Evolutionary conservation across 2,888 invertebrate genomes (phyloP), one percentile per base, ranked within the genome.

Genomic region (Sycophila texana): DNA sequence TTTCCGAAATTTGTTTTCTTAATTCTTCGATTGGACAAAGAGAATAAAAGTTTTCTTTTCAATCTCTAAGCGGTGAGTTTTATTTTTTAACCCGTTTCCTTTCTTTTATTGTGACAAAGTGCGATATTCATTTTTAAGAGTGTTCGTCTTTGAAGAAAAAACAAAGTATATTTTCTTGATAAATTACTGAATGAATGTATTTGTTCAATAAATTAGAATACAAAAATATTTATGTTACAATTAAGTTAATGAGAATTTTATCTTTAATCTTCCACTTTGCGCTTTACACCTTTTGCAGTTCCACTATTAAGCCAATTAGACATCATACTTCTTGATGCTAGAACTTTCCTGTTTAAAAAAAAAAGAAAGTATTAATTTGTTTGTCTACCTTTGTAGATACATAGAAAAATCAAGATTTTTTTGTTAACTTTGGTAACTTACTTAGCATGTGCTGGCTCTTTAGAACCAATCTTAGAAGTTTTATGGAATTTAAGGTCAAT

Each of bases 271-370:
- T 77, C 72, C 47, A 51, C 51, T 72, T 80, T 80, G 2, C 77
- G 71, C 61, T 82, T 82, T 4, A 66, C 7, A 60, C 66, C 74
- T 65, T 63, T 74, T 10, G 47, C 30, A 12, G 16, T 72, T 67
- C 22, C 63, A 65, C 22, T 4, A 16, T 66, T 65, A 14, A 81
- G 14, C 81, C 81, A 81, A 51, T 71, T 77, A 14, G 74, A 61
- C 79, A 79, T 81, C 5, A 81, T n/a, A 55, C 39, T 74, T 70
- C 63, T 81, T 3, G 81, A 81, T 66, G 77, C 79, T 51, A 67
- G 49, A 16, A 30, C 22, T 65, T 76, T 73, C 20, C 75, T 81
- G 10, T 63, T 14, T 2, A n/a, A 22, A 51, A 57, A 61, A 74
- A 39, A 12, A 47, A 26, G 13, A 51, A 66, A 12, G n/a, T 26